A percentile compares a stretch with the other conserved stretches of the same genome.
These are phyloP conservation scores for Ochropacha duplaris DNA, from an alignment of 2,888 invertebrate species.

Conservation along the genomic window DNA sequence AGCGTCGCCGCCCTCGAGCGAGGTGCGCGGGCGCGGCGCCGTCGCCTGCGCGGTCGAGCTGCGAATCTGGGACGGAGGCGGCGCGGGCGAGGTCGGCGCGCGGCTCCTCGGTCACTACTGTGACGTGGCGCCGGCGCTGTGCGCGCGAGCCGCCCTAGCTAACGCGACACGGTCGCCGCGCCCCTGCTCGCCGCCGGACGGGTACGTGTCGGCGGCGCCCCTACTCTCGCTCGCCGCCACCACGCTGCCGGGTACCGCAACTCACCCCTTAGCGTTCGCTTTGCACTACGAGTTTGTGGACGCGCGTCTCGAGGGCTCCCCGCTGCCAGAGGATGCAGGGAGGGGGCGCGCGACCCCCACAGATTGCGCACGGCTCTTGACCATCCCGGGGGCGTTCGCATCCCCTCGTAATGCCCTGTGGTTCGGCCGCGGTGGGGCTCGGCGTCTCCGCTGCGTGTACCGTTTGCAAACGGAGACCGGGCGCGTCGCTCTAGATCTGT, in stretches of 20 bases:
- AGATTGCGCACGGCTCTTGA: constrained; percentile 61
- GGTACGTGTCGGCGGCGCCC: constrained; percentile 84
- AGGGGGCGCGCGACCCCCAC: constrained; percentile 57
- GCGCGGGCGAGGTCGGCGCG: constrained; percentile 67
- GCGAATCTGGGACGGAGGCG: constrained; percentile 90
- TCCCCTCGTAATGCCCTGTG: constrained; percentile 91
- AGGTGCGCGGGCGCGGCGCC: constrained; percentile 18
- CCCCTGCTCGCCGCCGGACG: constrained; percentile 90
- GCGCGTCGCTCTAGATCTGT: constrained; percentile 85
- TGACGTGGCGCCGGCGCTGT: constrained; percentile 89
- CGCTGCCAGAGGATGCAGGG: constrained; percentile 73
- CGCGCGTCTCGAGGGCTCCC: constrained; percentile 88
- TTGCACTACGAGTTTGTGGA: constrained; percentile 93
- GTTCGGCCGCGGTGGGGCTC: constrained; percentile 92
- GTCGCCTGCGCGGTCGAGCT: constrained; percentile 86
- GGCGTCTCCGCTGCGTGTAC: constrained; percentile 89
- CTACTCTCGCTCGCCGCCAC: constrained; percentile 68
- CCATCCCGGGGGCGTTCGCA: constrained; percentile 84
- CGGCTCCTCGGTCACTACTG: constrained; percentile 87
- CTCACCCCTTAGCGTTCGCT: constrained; percentile 89
- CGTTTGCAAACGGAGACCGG: constrained; percentile 88
- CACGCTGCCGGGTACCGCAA: constrained; percentile 88
- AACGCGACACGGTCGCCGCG: constrained; percentile 89
- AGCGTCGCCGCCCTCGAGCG: constrained; percentile 16
- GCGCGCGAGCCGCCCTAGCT: constrained; percentile 90